phyloP scores from a whole-genome alignment of 1,140 invertebrate species.

The Hycleus phaleratus region DNA sequence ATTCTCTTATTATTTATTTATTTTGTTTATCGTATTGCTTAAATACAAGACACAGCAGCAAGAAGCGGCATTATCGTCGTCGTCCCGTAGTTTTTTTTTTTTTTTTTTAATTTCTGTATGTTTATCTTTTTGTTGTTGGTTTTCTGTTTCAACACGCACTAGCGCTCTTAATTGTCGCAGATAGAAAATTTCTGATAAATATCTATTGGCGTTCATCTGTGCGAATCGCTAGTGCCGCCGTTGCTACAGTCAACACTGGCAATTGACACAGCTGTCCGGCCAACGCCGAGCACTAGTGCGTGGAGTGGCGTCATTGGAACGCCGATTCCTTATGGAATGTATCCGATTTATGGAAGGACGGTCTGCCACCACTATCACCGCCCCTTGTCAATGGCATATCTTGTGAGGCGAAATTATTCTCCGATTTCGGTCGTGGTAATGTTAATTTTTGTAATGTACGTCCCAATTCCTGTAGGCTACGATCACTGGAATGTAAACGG shows the following conservation, averaged over 20 bases:
- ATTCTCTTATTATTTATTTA: not conserved
- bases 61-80: not conserved
- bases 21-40: slow-evolving; percentile 4
- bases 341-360: slow-evolving; percentile 72
- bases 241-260: slow-evolving; percentile 24
- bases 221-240: slow-evolving; percentile 21
- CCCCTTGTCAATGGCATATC: slow-evolving; percentile 35
- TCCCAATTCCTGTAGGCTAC: slow-evolving; percentile 58
- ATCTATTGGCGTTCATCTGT: slow-evolving; percentile 14
- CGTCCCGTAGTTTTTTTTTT: too few species aligned
- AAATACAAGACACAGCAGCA: slow-evolving; percentile 13
- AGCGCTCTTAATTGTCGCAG: not conserved
- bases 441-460: slow-evolving; percentile 52
- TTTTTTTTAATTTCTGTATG: too few species aligned
- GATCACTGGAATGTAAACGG: slow-evolving; percentile 50
- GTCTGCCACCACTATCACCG: slow-evolving; percentile 47
- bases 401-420: slow-evolving; percentile 70
- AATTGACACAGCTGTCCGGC: slow-evolving; percentile 24
- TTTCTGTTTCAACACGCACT: slow-evolving; percentile 1
- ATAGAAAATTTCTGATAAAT: not conserved
- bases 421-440: slow-evolving; percentile 67
- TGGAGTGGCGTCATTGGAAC: slow-evolving; percentile 70
- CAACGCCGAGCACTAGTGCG: slow-evolving; percentile 50
- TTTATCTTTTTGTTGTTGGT: too few species aligned
- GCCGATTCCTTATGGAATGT: slow-evolving; percentile 59